phyloP scores from a whole-genome alignment of 2,888 invertebrate genomes.

The Crossocerus cetratus region DNA sequence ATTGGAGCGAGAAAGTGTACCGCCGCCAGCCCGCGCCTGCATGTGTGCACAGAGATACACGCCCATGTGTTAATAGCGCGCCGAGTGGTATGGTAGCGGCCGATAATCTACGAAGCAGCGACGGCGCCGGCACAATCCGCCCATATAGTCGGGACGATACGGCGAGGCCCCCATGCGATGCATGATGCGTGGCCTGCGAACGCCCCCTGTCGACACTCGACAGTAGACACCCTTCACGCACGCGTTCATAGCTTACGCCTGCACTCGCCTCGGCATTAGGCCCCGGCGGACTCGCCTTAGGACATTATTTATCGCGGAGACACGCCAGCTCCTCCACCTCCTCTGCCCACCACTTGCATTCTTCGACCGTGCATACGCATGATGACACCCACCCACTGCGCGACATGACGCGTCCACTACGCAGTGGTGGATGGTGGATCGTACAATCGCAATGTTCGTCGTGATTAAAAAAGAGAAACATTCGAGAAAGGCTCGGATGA shows the following conservation, averaged over 20 bases:
- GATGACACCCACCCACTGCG: too few relatives aligned
- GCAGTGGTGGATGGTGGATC: too few relatives aligned
- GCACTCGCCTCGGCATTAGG: slow-evolving; percentile 22
- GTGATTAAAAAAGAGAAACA: too few relatives aligned
- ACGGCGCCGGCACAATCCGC: slow-evolving; percentile 60
- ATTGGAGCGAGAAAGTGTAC: neutral
- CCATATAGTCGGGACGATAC: slow-evolving; percentile 67
- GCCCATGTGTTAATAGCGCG: slow-evolving; percentile 19
- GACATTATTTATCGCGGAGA: slow-evolving; percentile 51
- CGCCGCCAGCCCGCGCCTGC: too few relatives aligned
- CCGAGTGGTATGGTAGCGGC: slow-evolving; percentile 47
- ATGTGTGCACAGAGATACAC: too few relatives aligned
- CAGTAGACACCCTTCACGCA: slow-evolving; percentile 62
- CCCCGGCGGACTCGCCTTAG: slow-evolving; percentile 22
- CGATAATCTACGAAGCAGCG: slow-evolving; percentile 66
- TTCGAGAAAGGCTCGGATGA: too few relatives aligned
- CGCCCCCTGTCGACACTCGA: slow-evolving; percentile 52
- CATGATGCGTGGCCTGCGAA: slow-evolving; percentile 49
- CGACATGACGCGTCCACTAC: too few relatives aligned
- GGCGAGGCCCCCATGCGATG: slow-evolving; percentile 55
- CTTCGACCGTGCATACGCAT: too few relatives aligned
- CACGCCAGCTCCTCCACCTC: too few relatives aligned
- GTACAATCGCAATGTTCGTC: too few relatives aligned
- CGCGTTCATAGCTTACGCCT: slow-evolving; percentile 54
- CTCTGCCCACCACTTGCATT: too few relatives aligned